Conservation (phyloP, 2,888 invertebrate genomes). For the Agapostemon virescens region DNA sequence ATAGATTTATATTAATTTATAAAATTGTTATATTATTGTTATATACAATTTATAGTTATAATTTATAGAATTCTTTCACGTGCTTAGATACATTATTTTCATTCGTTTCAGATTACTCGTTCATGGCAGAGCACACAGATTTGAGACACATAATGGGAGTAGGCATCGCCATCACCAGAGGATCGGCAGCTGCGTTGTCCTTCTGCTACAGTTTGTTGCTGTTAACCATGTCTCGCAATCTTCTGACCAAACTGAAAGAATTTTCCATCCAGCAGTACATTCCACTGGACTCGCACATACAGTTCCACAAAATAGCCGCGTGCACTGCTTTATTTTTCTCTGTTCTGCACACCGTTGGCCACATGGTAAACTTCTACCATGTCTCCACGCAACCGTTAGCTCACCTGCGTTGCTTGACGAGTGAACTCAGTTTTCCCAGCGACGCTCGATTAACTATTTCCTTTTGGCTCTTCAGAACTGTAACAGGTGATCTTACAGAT, state of each 20-base stretch:
- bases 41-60: too few species aligned
- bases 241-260: conserved; percentile 95
- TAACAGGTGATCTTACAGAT: conserved; percentile 86
- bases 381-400: conserved; percentile 97
- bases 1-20: too few species aligned
- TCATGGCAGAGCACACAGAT: conserved; percentile 97
- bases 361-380: conserved; percentile 98
- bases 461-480: conserved; percentile 97
- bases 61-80: background rate
- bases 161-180: conserved; percentile 96
- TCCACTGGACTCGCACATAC: conserved; percentile 96
- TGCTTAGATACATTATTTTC: background rate
- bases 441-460: conserved; percentile 96
- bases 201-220: conserved; percentile 96
- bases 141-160: conserved; percentile 98
- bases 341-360: conserved; percentile 94
- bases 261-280: conserved; percentile 96
- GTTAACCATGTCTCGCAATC: conserved; percentile 95
- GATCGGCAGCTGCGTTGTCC: conserved; percentile 95
- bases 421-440: conserved; percentile 95
- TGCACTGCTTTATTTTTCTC: conserved; percentile 97
- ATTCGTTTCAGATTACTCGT: conserved; percentile 89
- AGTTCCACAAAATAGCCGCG: conserved; percentile 98
- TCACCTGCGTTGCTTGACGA: conserved; percentile 94
- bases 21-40: too few species aligned